Percentiles rank a stretch among this genome's conserved stretches.
Evolutionary conservation across 1,140 invertebrate species (phyloP).

Genomic region (Brachystomella parvula): DNA sequence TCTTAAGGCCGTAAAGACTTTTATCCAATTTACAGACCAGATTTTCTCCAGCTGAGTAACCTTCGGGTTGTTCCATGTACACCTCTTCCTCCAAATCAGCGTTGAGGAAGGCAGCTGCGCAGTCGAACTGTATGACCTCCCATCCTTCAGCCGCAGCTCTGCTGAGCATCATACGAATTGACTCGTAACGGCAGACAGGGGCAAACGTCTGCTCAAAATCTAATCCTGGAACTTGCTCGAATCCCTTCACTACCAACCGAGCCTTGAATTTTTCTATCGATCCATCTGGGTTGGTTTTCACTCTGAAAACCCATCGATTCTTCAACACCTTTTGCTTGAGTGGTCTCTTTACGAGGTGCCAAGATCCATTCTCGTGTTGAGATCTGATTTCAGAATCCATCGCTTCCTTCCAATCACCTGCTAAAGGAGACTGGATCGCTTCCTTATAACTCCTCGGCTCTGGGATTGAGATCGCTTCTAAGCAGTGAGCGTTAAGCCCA

Average conservation of each 20-base stretch:
- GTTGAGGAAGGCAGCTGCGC: slow-evolving; percentile 44
- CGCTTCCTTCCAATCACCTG: neutral
- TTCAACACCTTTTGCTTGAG: neutral
- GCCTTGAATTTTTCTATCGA: neutral
- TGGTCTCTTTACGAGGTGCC: neutral
- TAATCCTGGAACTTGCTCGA: neutral
- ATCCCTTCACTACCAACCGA: neutral
- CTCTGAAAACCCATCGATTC: neutral
- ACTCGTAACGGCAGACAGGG: slow-evolving; percentile 23
- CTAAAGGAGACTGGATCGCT: neutral
- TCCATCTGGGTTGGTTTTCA: neutral
- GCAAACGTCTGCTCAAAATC: neutral
- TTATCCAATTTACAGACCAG: slow-evolving; percentile 35
- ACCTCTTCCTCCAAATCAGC: slow-evolving; percentile 43
- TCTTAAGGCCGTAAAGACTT: slow-evolving; percentile 41
- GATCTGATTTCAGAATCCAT: neutral
- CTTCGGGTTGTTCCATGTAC: slow-evolving; percentile 43
- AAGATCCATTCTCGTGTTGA: neutral
- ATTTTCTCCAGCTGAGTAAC: slow-evolving; percentile 34
- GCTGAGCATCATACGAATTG: slow-evolving; percentile 42
- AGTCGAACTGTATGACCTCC: slow-evolving; percentile 41
- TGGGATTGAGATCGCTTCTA: too few relatives aligned
- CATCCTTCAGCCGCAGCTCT: slow-evolving; percentile 40
- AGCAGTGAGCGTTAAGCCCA: too few relatives aligned
- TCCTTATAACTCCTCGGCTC: neutral